Evolutionary conservation across 1,140 invertebrate genomes (phyloP), one percentile per base, ranked within the genome.

Genomic region (Dreissena rostriformis): DNA sequence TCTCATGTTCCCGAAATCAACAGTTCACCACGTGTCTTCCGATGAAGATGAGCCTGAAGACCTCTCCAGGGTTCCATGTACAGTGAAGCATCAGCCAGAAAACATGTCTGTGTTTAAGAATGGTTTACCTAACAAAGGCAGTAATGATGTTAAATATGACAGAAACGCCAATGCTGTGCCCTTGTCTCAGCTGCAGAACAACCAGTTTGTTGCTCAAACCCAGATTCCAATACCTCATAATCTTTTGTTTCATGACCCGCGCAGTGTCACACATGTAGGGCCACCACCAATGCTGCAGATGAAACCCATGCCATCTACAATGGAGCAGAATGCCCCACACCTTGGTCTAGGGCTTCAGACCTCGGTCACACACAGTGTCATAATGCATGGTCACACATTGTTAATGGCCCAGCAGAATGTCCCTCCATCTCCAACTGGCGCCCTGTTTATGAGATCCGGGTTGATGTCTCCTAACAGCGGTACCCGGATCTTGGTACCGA

Each of bases 41-140:
- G 80, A 82, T 17, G 80, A 82, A 55, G 80, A 82, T 22, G 80
- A 75, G 28, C 70, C 80, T 7, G 61, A 82, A 68, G 80, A 82
- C 28, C 29, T 82, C 15, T 79, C 76, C 15, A 15, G 52, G 6
- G 29, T 8, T 19, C 51, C 17, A 7, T 8, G 19, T 39, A 10
- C 26, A 24, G 49, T 12, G 63, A n/a, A 49, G 24, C 61, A 67
- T 12, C 39, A 73, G 39, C 71, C 72, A 65, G 61, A 73, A 28
- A 70, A 81, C 49, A 52, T 61, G 49, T 55, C 78, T 51, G 17
- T 57, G 19, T 10, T 10, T 2, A 82, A 66, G 66, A 51, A 61
- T 51, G 53, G 66, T 49, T 12, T 66, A 15, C 49, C 26, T 22
- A 22, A 12, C 63, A 82, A 52, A 61, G 26, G 24, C 70, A 67